Conservation (phyloP, 2,888 invertebrate species). For the Eurois occulta region DNA sequence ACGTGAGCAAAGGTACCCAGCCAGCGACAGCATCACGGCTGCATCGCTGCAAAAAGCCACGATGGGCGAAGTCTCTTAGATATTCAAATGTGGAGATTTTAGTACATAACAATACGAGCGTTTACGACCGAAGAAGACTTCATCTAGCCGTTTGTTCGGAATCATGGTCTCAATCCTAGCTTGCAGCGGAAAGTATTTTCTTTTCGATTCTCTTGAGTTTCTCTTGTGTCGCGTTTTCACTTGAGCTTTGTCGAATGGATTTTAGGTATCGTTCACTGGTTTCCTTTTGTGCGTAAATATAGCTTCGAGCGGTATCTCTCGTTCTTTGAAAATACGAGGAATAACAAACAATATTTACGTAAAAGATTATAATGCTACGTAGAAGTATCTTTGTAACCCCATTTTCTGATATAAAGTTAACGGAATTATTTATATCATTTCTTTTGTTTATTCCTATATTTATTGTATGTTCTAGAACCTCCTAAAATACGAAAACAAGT, state of each 20-base stretch:
- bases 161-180: conserved; percentile 55
- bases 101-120: conserved; percentile 63
- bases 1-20: background rate
- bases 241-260: conserved; percentile 52
- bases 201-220: conserved; percentile 58
- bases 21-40: background rate
- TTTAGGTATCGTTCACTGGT: conserved; percentile 47
- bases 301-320: conserved; percentile 27
- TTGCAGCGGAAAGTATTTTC: conserved; percentile 50
- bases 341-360: conserved; percentile 44
- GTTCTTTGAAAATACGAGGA: conserved; percentile 26
- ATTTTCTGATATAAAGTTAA: conserved; percentile 15
- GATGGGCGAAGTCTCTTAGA: background rate
- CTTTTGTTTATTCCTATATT: background rate
- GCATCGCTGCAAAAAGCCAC: background rate
- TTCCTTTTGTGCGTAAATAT: conserved; percentile 49
- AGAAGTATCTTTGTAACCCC: background rate
- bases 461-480: background rate
- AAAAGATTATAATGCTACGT: conserved; percentile 18
- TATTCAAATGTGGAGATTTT: conserved; percentile 67
- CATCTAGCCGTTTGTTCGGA: conserved; percentile 66
- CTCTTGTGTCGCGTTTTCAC: conserved; percentile 40
- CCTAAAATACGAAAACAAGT: too few species aligned
- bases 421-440: conserved; percentile 10
- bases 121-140: conserved; percentile 65